Evolutionary conservation across 2,888 invertebrate genomes (phyloP), one percentile per base, ranked within the genome.

Genomic region (Athrips mouffetella): DNA sequence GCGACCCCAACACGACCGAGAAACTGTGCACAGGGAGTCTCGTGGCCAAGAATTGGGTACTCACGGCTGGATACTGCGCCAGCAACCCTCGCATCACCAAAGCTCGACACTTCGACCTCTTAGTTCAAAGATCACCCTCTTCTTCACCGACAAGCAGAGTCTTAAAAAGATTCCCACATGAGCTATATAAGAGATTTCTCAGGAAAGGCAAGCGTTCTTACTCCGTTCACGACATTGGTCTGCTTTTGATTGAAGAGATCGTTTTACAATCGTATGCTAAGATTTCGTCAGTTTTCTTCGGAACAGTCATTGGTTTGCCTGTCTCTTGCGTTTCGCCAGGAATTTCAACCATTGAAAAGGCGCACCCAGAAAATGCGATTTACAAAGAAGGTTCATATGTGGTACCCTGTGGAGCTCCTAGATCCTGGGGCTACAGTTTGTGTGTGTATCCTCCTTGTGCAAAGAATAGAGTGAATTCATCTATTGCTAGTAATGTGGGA

Each of bases 111-210:
- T n/a, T n/a, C n/a, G n/a, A n/a, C n/a, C n/a, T n/a, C n/a, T n/a
- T n/a, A n/a, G n/a, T n/a, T n/a, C n/a, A n/a, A n/a, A n/a, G n/a
- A n/a, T n/a, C n/a, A n/a, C n/a, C n/a, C n/a, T n/a, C n/a, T n/a
- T n/a, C 4, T 7, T 10, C 27, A 10, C 2, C 8, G n/a, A 27
- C 7, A 5, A 23, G 16, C 10, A 21, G 20, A 23, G 33, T 45
- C 4, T 16, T 45, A 13, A 45, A 33, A n/a, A 45, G 23, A 21
- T 31, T 45, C 11, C 45, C 45, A 21, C 31, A 45, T 13, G 31
- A 31, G n/a, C n/a, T n/a, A n/a, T n/a, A n/a, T n/a, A n/a, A n/a
- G n/a, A n/a, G n/a, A n/a, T n/a, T n/a, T n/a, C n/a, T n/a, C n/a
- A n/a, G n/a, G n/a, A n/a, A n/a, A n/a, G n/a, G n/a, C n/a, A 45